Evolutionary conservation across 2,113 vertebrate species (phyloP).

Genomic region (Willisornis vidua): DNA sequence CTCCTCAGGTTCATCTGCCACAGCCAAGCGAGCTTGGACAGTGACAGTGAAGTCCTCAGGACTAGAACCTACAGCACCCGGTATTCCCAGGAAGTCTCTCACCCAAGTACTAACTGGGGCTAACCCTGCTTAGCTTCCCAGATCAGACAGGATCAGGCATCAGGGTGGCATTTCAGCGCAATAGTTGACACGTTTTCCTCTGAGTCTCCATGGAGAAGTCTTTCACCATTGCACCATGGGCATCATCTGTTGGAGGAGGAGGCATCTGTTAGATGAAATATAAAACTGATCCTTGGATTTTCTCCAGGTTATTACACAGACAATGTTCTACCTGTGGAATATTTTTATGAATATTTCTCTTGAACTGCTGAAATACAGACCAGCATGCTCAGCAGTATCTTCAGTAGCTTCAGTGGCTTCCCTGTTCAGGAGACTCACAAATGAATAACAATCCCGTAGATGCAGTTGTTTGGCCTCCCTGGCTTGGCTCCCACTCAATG

Average conservation of each 20-base stretch:
- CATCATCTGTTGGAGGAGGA: not conserved
- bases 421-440: not conserved
- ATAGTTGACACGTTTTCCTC: not conserved
- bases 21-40: too few relatives aligned
- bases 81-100: too few relatives aligned
- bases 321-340: not conserved
- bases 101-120: too few relatives aligned
- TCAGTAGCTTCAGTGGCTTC: not conserved
- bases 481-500: not conserved
- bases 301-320: not conserved
- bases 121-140: too few relatives aligned
- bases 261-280: not conserved
- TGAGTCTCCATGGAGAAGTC: not conserved
- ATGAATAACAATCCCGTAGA: not conserved
- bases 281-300: not conserved
- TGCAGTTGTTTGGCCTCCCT: not conserved
- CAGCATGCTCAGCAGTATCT: not conserved
- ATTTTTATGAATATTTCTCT: not conserved
- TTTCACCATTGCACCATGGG: not conserved
- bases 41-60: too few relatives aligned
- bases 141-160: too few relatives aligned
- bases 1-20: too few relatives aligned
- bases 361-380: not conserved
- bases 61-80: too few relatives aligned
- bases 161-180: not conserved